phyloP scores from a whole-genome alignment of 2,888 invertebrate species.

The Sesia bembeciformis region DNA sequence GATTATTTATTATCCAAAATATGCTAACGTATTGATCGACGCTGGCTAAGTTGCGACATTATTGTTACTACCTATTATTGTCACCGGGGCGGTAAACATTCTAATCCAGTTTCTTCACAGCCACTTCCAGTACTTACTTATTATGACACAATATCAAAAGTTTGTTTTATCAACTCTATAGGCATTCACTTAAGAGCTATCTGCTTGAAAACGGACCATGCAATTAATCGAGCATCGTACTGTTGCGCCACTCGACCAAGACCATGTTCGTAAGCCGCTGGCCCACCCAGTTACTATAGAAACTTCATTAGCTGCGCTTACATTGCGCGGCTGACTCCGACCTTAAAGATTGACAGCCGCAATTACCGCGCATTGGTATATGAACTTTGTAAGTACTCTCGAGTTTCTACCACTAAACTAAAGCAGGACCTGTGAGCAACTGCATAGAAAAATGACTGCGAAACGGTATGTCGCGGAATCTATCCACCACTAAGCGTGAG shows the following conservation, averaged over 20 bases:
- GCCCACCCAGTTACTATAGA: slow-evolving; percentile 17
- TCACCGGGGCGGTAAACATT: background rate
- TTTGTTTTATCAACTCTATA: slow-evolving; percentile 26
- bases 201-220: slow-evolving; percentile 40
- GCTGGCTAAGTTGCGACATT: background rate
- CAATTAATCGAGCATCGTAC: slow-evolving; percentile 51
- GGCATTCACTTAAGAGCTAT: slow-evolving; percentile 28
- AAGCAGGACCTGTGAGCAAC: slow-evolving; percentile 11
- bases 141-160: slow-evolving; percentile 19
- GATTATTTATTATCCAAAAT: too few relatives aligned
- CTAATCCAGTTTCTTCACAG: slow-evolving; percentile 14
- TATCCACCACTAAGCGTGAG: slow-evolving; percentile 30
- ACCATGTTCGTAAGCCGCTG: slow-evolving; percentile 14
- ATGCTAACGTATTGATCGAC: background rate
- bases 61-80: background rate
- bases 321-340: slow-evolving; percentile 12
- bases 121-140: slow-evolving; percentile 5
- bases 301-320: slow-evolving; percentile 8
- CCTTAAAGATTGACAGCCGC: background rate
- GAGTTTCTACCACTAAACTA: background rate
- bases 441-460: slow-evolving; percentile 39
- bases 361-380: slow-evolving; percentile 19
- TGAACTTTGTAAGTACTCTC: too few relatives aligned
- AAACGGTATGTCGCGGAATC: slow-evolving; percentile 46
- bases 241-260: slow-evolving; percentile 40